These are phyloP conservation scores for Coptodon bakossiorum DNA, from an alignment of 2,113 vertebrate species.

Conservation along the genomic window DNA sequence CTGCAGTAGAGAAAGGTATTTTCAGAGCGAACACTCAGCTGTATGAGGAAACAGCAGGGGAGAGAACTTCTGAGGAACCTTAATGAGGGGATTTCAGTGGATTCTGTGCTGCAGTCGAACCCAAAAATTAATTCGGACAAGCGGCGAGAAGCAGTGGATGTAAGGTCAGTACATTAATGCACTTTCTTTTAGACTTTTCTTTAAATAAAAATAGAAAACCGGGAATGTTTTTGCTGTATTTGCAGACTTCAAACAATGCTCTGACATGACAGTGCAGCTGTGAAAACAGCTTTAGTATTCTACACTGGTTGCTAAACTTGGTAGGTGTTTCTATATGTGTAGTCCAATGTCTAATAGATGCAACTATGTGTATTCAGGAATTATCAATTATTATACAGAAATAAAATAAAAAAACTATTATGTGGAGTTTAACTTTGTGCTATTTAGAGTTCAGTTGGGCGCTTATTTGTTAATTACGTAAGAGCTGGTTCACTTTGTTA, in stretches of 20 bases:
- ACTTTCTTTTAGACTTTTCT: background rate
- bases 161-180: conserved; percentile 21
- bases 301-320: background rate
- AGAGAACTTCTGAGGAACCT: background rate
- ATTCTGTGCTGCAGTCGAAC: background rate
- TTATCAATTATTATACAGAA: background rate
- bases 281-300: conserved; percentile 2
- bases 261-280: conserved; percentile 2
- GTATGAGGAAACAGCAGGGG: conserved; percentile 20
- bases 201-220: background rate
- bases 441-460: background rate
- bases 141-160: background rate
- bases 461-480: background rate
- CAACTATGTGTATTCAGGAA: background rate
- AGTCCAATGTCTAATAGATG: background rate
- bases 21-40: background rate
- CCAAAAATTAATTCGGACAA: background rate
- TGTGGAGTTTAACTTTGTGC: background rate
- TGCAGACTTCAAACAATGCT: background rate
- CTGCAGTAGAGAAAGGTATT: background rate
- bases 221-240: background rate
- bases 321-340: background rate
- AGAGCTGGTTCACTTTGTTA: background rate
- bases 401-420: background rate
- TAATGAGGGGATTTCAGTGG: conserved; percentile 39